A percentile compares a stretch with the other conserved stretches of the same genome.
Evolutionary conservation across 1,140 invertebrate species (phyloP).

Genomic region (Nasonia giraulti): DNA sequence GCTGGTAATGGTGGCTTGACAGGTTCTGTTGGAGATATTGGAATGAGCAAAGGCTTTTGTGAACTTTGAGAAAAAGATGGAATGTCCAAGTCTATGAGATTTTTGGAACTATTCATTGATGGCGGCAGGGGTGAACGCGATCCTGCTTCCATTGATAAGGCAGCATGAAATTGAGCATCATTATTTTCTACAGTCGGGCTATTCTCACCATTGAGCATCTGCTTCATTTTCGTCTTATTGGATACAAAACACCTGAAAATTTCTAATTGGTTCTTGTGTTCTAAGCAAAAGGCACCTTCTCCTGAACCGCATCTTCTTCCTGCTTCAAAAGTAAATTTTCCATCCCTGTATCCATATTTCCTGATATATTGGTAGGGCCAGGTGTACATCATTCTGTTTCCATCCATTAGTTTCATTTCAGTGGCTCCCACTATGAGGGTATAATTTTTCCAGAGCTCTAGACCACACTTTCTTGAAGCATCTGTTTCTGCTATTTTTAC

Average conservation of each 20-base stretch:
- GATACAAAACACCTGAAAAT: slow-evolving; percentile 86
- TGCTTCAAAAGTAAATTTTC: slow-evolving; percentile 92
- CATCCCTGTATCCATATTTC: slow-evolving; percentile 86
- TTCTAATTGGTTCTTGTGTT: slow-evolving; percentile 86
- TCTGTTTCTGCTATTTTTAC: slow-evolving; percentile 86
- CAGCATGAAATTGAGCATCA: slow-evolving; percentile 84
- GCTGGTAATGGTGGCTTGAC: slow-evolving; percentile 66
- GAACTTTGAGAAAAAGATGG: slow-evolving; percentile 67
- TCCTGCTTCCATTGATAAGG: slow-evolving; percentile 83
- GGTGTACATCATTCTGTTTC: slow-evolving; percentile 81
- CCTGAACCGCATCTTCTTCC: slow-evolving; percentile 90
- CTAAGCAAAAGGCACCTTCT: slow-evolving; percentile 87
- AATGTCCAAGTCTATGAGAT: slow-evolving; percentile 72
- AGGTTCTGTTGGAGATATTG: slow-evolving; percentile 50
- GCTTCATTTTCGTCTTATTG: slow-evolving; percentile 90
- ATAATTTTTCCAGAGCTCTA: slow-evolving; percentile 81
- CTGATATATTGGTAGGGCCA: slow-evolving; percentile 92
- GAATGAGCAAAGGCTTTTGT: slow-evolving; percentile 59
- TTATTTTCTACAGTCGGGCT: slow-evolving; percentile 80
- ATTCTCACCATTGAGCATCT: slow-evolving; percentile 81
- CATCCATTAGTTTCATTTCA: slow-evolving; percentile 82
- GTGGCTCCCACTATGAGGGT: slow-evolving; percentile 83
- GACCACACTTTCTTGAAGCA: slow-evolving; percentile 83
- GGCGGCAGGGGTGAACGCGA: slow-evolving; percentile 84
- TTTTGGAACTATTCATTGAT: slow-evolving; percentile 76